Evolutionary conservation across 2,888 invertebrate genomes (phyloP).

Genomic region (Sepioteuthis lessoniana): DNA sequence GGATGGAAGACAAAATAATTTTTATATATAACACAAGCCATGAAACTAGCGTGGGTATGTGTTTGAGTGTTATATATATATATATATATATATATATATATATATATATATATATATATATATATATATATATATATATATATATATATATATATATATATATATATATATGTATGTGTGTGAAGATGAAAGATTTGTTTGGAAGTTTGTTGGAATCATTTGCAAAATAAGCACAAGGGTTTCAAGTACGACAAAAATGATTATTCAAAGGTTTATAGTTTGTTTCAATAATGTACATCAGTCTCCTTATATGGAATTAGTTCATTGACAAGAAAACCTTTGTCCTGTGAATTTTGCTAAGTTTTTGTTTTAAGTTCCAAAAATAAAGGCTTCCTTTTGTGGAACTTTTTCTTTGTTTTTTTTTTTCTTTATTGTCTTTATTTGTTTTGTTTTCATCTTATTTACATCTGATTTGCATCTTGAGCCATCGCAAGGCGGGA

Average conservation of each 20-base stretch:
- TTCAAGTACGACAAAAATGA: slow-evolving; percentile 16
- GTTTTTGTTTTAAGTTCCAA: not conserved
- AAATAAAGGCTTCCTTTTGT: not conserved
- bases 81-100: too few species aligned
- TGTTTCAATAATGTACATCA: not conserved
- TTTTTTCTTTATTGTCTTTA: not conserved
- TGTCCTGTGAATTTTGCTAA: not conserved
- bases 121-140: too few species aligned
- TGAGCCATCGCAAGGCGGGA: not conserved
- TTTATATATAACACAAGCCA: too few species aligned
- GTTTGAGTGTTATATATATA: not conserved
- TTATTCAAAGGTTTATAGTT: not conserved
- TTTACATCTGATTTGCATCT: not conserved
- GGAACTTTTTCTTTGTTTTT: not conserved
- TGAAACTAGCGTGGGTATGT: too few species aligned
- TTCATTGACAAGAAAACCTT: not conserved
- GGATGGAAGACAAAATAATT: too few species aligned
- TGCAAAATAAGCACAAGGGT: slow-evolving; percentile 4
- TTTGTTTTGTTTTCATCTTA: not conserved
- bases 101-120: too few species aligned
- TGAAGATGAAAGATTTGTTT: not conserved
- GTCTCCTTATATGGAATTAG: not conserved
- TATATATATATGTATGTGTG: not conserved
- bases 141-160: slow-evolving; percentile 2
- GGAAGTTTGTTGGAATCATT: not conserved